These are phyloP conservation scores for Aphidius ervi DNA, from an alignment of 1,140 invertebrate genomes.

Conservation along the genomic window DNA sequence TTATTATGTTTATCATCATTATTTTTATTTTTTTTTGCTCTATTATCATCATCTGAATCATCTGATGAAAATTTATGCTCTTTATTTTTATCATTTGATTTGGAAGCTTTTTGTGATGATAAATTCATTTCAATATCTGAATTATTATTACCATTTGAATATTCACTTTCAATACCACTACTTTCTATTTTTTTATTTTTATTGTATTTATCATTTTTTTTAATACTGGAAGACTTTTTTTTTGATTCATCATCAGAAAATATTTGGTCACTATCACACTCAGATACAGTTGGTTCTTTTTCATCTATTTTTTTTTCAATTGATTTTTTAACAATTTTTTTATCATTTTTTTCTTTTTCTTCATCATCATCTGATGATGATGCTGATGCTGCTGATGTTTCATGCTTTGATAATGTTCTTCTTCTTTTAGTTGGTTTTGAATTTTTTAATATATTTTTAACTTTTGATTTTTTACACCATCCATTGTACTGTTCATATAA, in stretches of 20 bases:
- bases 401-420: neutral
- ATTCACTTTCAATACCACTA: neutral
- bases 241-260: conserved; percentile 31
- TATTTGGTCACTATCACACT: conserved; percentile 35
- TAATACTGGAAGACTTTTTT: neutral
- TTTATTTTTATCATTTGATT: too few species aligned
- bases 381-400: conserved; percentile 1
- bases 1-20: too few species aligned
- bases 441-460: conserved; percentile 18
- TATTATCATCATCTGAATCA: too few species aligned
- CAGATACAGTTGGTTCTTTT: conserved; percentile 26
- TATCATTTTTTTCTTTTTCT: neutral
- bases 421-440: conserved; percentile 2
- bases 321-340: neutral
- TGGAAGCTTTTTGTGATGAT: too few species aligned
- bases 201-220: conserved; percentile 2
- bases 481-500: conserved; percentile 11
- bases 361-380: conserved; percentile 8
- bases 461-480: conserved; percentile 20
- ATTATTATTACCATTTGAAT: neutral
- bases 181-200: too few species aligned
- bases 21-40: neutral
- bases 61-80: too few species aligned
- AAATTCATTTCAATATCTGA: neutral
- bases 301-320: neutral